Evolutionary conservation across 2,113 vertebrate genomes (phyloP).

Genomic region (Corythornis vintsioides): DNA sequence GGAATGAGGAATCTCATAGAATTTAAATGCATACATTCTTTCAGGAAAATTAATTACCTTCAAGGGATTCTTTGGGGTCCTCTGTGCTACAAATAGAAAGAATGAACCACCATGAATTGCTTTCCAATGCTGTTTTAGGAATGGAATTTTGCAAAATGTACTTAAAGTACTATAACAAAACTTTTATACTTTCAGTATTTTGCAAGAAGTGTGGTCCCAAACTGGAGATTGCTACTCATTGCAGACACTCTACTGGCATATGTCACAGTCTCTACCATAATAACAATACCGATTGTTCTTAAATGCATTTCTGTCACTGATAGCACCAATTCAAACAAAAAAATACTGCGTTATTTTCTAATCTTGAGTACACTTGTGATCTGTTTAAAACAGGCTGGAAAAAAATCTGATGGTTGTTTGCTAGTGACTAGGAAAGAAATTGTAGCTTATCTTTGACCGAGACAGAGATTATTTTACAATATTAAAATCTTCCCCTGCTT

Average conservation of each 20-base stretch:
- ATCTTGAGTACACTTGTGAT: background rate
- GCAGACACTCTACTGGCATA: background rate
- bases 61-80: background rate
- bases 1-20: background rate
- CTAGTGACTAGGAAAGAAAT: background rate
- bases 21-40: background rate
- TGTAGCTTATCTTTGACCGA: background rate
- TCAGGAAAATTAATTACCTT: background rate
- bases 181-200: background rate
- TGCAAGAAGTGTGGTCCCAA: background rate
- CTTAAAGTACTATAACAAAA: background rate
- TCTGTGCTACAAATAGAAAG: background rate
- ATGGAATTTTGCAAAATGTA: background rate
- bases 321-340: conserved; percentile 14
- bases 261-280: background rate
- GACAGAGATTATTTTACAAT: background rate
- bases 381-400: background rate
- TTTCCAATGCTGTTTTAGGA: background rate
- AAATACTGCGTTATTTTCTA: background rate
- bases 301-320: background rate
- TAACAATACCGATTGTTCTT: background rate
- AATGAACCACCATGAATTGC: background rate
- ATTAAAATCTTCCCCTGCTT: background rate
- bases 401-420: background rate
- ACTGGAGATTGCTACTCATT: background rate